Evolutionary conservation across 2,888 invertebrate genomes (phyloP), one percentile per base, ranked within the genome.

Genomic region (Proisotoma minuta): DNA sequence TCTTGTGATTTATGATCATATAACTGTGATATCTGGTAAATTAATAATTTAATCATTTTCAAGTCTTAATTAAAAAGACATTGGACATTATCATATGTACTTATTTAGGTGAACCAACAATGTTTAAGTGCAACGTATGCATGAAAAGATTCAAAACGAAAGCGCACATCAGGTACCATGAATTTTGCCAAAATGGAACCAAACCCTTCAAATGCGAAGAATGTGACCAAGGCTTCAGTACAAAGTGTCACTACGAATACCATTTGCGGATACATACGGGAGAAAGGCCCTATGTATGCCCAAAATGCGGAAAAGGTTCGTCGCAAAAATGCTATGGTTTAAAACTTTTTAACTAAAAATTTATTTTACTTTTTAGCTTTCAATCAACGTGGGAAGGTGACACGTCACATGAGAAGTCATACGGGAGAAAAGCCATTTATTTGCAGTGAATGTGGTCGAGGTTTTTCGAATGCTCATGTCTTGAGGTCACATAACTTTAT

Each of bases 211-310:
- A 77, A 61, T 83, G 83, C 73, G 76, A 77, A 2, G 69, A 77
- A 18, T 83, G 83, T 68, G 76, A 57, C 1, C 79, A 86, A 82
- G 81, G 82, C 54, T 89, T 89, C 76, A 82, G 84, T 2, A 82
- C 84, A 8, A 83, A 83, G 57, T 85, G 87, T 0, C 89, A 89
- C 76, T 83, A 84, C 68, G 84, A 87, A 74, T 85, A 87, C 69
- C 89, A 90, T 71, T 81, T 84, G 76, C 81, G 84, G 15, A 83
- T 83, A 24, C 88, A 89, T 73, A 81, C 58, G 70, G 73, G 73
- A 15, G 66, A 63, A 68, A 82, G 83, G 62, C 83, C 83, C 0
- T 84, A 82, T 71, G 75, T 80, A 0, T 87, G 87, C 72, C 79
- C 80, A 20, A 75, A 81, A 0, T 90, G 89, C 73, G 79, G 81